A percentile compares a stretch with the other conserved stretches of the same genome.
Conservation (phyloP, 1,140 invertebrate species). For the Brachionus rubens region DNA sequence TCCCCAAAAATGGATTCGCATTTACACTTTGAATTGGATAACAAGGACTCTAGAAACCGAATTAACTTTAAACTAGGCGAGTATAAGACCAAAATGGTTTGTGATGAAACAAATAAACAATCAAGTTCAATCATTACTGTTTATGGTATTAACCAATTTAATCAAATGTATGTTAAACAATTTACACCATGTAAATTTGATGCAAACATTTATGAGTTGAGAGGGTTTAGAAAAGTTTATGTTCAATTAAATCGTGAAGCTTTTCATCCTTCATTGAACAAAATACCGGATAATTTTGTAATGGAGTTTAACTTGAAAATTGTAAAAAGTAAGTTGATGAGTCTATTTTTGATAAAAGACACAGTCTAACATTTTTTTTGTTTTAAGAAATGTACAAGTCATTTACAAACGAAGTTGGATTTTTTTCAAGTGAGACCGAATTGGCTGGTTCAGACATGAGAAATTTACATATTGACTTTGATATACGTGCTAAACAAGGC, state of each 20-base stretch:
- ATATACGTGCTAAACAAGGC: neutral
- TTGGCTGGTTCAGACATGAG: neutral
- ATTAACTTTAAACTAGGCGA: slow-evolving; percentile 14
- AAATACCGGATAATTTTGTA: slow-evolving; percentile 15
- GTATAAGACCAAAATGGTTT: slow-evolving; percentile 10
- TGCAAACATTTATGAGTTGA: neutral
- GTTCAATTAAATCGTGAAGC: neutral
- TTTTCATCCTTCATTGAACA: neutral
- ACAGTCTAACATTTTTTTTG: neutral
- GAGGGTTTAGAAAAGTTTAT: slow-evolving; percentile 29
- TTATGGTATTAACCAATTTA: slow-evolving; percentile 14
- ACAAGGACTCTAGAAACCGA: neutral
- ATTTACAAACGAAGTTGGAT: slow-evolving; percentile 16
- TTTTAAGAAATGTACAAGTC: slow-evolving; percentile 7
- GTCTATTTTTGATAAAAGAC: no score
- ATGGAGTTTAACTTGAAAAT: slow-evolving; percentile 22
- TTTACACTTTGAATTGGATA: slow-evolving; percentile 3
- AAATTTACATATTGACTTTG: slow-evolving; percentile 22
- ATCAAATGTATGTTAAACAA: slow-evolving; percentile 40
- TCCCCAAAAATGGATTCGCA: neutral
- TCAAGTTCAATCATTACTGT: neutral
- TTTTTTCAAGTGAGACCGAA: slow-evolving; percentile 20
- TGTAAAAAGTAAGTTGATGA: slow-evolving; percentile 13
- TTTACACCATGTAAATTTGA: slow-evolving; percentile 18
- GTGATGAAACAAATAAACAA: neutral